Evolutionary conservation across 2,113 vertebrate species (phyloP).

Genomic region (Ranitomeya variabilis): DNA sequence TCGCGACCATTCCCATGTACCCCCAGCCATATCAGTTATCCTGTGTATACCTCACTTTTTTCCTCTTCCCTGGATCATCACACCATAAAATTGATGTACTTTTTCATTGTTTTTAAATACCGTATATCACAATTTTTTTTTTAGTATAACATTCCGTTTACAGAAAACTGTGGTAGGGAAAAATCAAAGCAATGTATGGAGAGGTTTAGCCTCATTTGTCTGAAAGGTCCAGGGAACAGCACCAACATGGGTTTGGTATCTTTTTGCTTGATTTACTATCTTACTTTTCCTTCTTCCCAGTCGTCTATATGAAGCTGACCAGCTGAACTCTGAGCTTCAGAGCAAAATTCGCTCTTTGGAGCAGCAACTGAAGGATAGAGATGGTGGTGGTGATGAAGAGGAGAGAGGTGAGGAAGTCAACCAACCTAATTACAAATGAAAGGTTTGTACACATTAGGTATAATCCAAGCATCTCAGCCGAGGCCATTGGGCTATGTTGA

Average conservation of each 20-base stretch:
- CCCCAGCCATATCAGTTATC: too few species aligned
- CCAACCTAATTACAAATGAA: neutral
- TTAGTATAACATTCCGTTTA: neutral
- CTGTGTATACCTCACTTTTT: too few species aligned
- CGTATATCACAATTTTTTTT: neutral
- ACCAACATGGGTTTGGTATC: neutral
- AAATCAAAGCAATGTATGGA: too few species aligned
- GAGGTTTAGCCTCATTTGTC: neutral
- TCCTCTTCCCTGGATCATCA: too few species aligned
- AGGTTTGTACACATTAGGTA: conserved; percentile 16
- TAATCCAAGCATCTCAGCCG: neutral
- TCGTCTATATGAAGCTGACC: conserved; percentile 51
- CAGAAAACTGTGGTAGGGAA: neutral
- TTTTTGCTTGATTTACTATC: neutral
- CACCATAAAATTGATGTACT: neutral
- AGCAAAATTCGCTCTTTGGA: conserved; percentile 47
- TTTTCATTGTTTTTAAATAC: neutral
- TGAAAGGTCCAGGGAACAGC: neutral
- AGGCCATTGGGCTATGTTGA: neutral
- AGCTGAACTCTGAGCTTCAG: conserved; percentile 48
- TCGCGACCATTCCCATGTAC: too few species aligned
- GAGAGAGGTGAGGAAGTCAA: conserved; percentile 25
- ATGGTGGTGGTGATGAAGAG: neutral
- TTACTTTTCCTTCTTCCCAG: neutral
- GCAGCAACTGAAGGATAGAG: conserved; percentile 31